Evolutionary conservation across 2,888 invertebrate species (phyloP), one percentile per base, ranked within the genome.

Genomic region (Phragmatobia fuliginosa): DNA sequence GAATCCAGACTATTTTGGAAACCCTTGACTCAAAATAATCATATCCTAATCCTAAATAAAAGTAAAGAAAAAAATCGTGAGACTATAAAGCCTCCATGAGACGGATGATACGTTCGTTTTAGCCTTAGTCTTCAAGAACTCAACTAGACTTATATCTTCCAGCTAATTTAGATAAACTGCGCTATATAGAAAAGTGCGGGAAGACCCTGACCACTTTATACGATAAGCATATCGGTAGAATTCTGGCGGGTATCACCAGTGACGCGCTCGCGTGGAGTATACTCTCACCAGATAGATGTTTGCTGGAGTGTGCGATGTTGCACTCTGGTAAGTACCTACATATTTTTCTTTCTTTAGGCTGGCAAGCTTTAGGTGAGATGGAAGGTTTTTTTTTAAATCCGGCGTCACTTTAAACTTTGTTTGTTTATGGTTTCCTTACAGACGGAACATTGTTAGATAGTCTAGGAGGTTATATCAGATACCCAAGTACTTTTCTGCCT

Each of bases 201-300:
- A 85, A 87, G n/a, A 80, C 87, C 0, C 81, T 93, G 1, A 91
- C 92, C 10, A 86, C 93, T 18, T 84, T 97, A 7, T 97, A 96
- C 85, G 90, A 90, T 66, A 85, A 86, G 62, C 95, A 96, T 83
- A 89, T 96, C 18, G 87, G 91, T 2, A 83, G 87, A 8, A 84
- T 97, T 14, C 85, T 97, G 36, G 87, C 92, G 0, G 91, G 91
- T 31, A 95, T 97, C 66, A 94, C 95, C 61, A 93, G 91, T 67
- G 96, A 95, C 76, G 96, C 96, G 10, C 91, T 95, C 73, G 89
- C 95, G 0, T 98, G 98, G 98, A 96, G 96, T 0, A 88, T 96
- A 68, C 92, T 96, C 66, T 96, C 96, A 3, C 95, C 96, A 0
- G 97, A 98, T 81, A 94, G 96, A 59, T 96, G 96, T 71, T 95